Evolutionary conservation across 2,797 vertebrate species (phyloP).

Genomic region (Anguilla anguilla): DNA sequence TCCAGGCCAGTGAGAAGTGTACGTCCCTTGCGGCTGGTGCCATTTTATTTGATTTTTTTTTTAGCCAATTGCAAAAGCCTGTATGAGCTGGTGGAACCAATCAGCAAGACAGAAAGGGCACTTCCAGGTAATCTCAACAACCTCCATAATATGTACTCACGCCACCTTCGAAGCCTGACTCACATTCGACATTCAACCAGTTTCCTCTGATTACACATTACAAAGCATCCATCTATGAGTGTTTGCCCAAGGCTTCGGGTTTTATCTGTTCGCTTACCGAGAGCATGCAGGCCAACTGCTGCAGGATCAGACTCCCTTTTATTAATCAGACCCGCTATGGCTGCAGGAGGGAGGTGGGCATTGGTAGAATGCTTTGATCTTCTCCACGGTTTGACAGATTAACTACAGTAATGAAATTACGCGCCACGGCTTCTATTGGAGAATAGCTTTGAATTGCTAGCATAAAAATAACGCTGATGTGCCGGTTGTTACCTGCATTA

Average conservation of each 20-base stretch:
- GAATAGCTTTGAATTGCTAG: not conserved
- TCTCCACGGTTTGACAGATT: constrained; percentile 8
- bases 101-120: not conserved
- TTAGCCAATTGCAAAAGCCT: not conserved
- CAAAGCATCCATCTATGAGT: constrained; percentile 10
- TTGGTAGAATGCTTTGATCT: constrained; percentile 22
- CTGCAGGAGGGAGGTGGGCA: not conserved
- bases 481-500: not conserved
- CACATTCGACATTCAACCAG: constrained; percentile 16
- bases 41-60: not conserved
- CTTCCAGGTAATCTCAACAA: constrained; percentile 3
- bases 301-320: constrained; percentile 8
- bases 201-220: constrained; percentile 24
- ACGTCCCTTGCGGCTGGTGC: too few species aligned
- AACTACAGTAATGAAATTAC: constrained; percentile 15
- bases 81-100: not conserved
- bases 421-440: not conserved
- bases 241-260: constrained; percentile 15
- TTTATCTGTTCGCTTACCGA: constrained; percentile 21
- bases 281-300: constrained; percentile 1
- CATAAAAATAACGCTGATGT: constrained; percentile 10
- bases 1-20: not conserved
- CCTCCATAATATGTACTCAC: not conserved
- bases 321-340: constrained; percentile 26
- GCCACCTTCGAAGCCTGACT: not conserved